phyloP scores from a whole-genome alignment of 2,113 vertebrate genomes.

The Oryzias melastigma region DNA sequence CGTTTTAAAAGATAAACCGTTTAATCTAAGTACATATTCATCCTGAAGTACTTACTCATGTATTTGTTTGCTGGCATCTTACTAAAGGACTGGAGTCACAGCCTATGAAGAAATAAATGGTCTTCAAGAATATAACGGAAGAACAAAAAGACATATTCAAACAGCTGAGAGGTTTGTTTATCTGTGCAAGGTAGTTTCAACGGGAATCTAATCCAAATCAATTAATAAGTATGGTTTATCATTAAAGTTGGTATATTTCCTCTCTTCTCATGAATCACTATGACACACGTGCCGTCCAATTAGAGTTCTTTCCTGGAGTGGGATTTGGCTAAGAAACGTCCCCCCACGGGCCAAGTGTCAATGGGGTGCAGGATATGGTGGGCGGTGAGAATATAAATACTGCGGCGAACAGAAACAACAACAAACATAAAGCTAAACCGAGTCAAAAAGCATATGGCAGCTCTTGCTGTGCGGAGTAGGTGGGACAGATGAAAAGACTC shows the following conservation, averaged over 20 bases:
- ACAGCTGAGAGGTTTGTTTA: conserved; percentile 19
- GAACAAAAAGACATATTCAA: conserved; percentile 13
- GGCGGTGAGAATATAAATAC: conserved; percentile 35
- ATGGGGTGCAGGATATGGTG: conserved; percentile 43
- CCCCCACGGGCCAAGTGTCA: conserved; percentile 33
- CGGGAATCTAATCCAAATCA: conserved; percentile 8
- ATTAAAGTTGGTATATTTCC: not conserved
- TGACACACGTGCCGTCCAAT: conserved; percentile 29
- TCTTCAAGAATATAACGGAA: conserved; percentile 2
- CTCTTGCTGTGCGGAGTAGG: conserved; percentile 4
- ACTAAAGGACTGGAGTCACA: conserved; percentile 4
- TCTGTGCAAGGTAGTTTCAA: conserved; percentile 1
- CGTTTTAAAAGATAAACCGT: conserved; percentile 3
- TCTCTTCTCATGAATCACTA: conserved; percentile 19
- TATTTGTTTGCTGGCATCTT: not conserved
- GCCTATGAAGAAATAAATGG: conserved; percentile 16
- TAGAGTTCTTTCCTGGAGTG: conserved; percentile 25
- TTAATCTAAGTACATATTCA: conserved; percentile 1
- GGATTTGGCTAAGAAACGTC: conserved; percentile 48
- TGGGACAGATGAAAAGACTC: conserved; percentile 2
- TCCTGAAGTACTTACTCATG: not conserved
- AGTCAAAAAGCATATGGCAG: conserved; percentile 45
- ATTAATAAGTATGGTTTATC: not conserved
- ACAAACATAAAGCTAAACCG: conserved; percentile 26
- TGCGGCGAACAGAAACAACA: conserved; percentile 16